Evolutionary conservation across 1,140 invertebrate species (phyloP).

Genomic region (Drosophila gunungcola): DNA sequence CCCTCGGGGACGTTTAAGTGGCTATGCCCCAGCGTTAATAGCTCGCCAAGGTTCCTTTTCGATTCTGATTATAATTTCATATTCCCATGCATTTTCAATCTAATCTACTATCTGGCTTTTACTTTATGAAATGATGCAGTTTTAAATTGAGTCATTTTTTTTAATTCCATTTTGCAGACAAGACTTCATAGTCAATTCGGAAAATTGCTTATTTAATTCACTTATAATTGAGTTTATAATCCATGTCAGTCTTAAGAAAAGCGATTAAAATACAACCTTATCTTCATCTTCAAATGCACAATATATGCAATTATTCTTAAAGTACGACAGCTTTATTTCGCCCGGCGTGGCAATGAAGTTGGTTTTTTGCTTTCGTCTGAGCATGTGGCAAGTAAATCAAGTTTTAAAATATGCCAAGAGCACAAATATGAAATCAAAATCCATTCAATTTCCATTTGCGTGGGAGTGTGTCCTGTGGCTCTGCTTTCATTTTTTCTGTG

Average conservation of each 20-base stretch:
- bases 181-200: too few relatives aligned
- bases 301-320: constrained; percentile 2
- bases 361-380: not conserved
- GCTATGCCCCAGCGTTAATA: constrained; percentile 18
- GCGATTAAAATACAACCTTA: too few relatives aligned
- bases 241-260: too few relatives aligned
- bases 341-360: not conserved
- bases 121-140: too few relatives aligned
- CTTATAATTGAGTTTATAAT: too few relatives aligned
- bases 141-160: too few relatives aligned
- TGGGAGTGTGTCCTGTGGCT: constrained; percentile 21
- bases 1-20: constrained; percentile 13
- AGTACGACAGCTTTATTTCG: constrained; percentile 2
- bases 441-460: constrained; percentile 55
- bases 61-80: not conserved
- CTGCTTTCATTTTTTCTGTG: not conserved
- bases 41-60: constrained; percentile 9
- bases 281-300: too few relatives aligned
- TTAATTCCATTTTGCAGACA: too few relatives aligned
- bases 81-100: too few relatives aligned
- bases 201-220: too few relatives aligned
- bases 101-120: too few relatives aligned
- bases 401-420: constrained; percentile 50
- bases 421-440: constrained; percentile 67
- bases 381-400: constrained; percentile 44